Conservation (phyloP, 1,140 invertebrate genomes). For the Ceratina calcarata region DNA sequence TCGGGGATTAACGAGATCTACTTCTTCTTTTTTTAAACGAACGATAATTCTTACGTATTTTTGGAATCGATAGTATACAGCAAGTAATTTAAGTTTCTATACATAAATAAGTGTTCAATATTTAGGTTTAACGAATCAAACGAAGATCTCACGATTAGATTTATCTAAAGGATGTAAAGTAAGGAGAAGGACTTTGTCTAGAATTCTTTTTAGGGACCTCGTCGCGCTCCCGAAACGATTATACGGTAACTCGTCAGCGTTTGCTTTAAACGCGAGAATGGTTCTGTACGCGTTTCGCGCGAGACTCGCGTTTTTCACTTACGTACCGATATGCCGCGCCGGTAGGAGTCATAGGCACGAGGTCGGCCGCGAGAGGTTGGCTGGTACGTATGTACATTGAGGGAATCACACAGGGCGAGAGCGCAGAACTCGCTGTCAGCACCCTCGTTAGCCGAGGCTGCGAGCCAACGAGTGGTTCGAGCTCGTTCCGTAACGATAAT, state of each 20-base stretch:
- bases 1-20: background rate
- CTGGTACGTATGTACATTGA: conserved; percentile 27
- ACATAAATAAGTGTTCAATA: too few species aligned
- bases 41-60: background rate
- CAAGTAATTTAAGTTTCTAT: too few species aligned
- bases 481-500: conserved; percentile 70
- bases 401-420: conserved; percentile 40
- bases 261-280: background rate
- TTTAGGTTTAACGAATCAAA: too few species aligned
- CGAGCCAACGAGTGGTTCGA: conserved; percentile 60
- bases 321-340: background rate
- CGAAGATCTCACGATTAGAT: too few species aligned
- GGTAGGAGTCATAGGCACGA: background rate
- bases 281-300: background rate
- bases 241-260: background rate
- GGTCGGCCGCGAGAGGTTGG: background rate
- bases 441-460: conserved; percentile 59
- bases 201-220: too few species aligned
- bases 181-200: too few species aligned
- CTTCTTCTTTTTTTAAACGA: background rate
- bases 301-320: conserved; percentile 21
- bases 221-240: too few species aligned
- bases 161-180: too few species aligned
- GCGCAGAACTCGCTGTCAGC: conserved; percentile 48
- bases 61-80: too few species aligned